Base-by-base conservation (phyloP, 1,140 invertebrate species). In the Schlechtendalia chinensis region DNA sequence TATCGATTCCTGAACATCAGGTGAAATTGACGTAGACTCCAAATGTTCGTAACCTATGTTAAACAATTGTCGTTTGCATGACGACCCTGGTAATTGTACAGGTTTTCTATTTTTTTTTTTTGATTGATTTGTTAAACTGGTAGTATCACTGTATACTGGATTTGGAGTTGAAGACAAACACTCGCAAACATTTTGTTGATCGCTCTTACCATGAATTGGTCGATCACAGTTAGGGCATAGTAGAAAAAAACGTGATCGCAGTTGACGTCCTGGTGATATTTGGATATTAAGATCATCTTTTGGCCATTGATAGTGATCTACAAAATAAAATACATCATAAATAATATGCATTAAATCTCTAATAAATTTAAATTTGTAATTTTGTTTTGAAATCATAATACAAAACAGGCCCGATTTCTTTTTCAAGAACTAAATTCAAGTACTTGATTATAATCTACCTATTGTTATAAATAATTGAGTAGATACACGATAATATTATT, bases 51-150 rank as follows among this genome's bases (percentile, higher is more conserved):
- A 11, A 29, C 22, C 8, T 19, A 61, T 77, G 50, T 82, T 81
- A 67, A 82, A 82, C 56, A 82, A 58, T 29, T 82, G 82, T 27
- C 82, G 82, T 80, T 82, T 82, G 27, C 81, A 80, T 14, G 58
- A 22, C 32, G 27, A n/a, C n/a, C n/a, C 17, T 29, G 69, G 24
- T 22, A 56, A n/a, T 50, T 74, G 69, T n/a, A 32, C 29, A 16
- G 32, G 22, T 29, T 61, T 56, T 32, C 45, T 24, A 12, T 59
- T 50, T 53, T 69, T 82, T 56, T 81, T 82, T 61, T 79, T 69
- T 59, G 81, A 58, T 72, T 71, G 58, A 39, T 77, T 82, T 24
- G 67, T 17, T 24, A 53, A 50, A 27, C 22, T 27, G 50, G 39
- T 47, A 24, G 79, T 54, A 22, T 56, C 59, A 22, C 53, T 58